A percentile compares a stretch with the other conserved stretches of the same genome.
phyloP scores from a whole-genome alignment of 2,113 vertebrate genomes.

The Actinemys pallida region DNA sequence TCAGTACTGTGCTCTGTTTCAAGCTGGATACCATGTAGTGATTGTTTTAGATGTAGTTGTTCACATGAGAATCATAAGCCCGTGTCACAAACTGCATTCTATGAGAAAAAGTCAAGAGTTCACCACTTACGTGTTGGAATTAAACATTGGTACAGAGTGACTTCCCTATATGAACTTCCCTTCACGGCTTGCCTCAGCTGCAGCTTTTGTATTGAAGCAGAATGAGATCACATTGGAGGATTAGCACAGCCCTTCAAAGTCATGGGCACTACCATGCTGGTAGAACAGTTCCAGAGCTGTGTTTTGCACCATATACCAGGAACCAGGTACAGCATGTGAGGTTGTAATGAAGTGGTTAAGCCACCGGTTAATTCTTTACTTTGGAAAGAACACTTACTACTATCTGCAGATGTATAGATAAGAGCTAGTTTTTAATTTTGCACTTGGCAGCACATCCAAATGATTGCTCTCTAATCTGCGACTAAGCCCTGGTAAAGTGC shows the following conservation, averaged over 20 bases:
- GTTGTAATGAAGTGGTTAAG: background rate
- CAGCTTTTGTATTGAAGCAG: background rate
- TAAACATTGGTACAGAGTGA: background rate
- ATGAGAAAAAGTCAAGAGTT: background rate
- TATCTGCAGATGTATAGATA: slow-evolving; percentile 17
- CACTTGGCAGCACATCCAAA: slow-evolving; percentile 54
- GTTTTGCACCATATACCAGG: background rate
- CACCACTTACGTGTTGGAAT: accelerated
- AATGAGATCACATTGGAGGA: accelerated
- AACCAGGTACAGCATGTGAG: background rate
- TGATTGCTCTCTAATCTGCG: slow-evolving; percentile 57
- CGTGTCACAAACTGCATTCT: background rate
- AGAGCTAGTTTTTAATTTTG: slow-evolving; percentile 57
- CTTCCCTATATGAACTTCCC: background rate
- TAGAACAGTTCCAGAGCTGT: background rate
- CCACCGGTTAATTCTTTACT: slow-evolving; percentile 38
- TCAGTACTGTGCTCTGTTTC: background rate
- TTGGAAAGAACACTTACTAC: slow-evolving; percentile 8
- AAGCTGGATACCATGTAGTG: background rate
- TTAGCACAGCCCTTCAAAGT: background rate
- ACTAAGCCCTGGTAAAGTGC: slow-evolving; percentile 51
- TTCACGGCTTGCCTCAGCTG: background rate
- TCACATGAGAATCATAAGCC: accelerated
- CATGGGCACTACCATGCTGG: accelerated
- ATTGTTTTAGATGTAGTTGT: background rate